A percentile compares a stretch with the other conserved stretches of the same genome.
Conservation (phyloP, 1,140 invertebrate genomes). For the Lucilia sericata region DNA sequence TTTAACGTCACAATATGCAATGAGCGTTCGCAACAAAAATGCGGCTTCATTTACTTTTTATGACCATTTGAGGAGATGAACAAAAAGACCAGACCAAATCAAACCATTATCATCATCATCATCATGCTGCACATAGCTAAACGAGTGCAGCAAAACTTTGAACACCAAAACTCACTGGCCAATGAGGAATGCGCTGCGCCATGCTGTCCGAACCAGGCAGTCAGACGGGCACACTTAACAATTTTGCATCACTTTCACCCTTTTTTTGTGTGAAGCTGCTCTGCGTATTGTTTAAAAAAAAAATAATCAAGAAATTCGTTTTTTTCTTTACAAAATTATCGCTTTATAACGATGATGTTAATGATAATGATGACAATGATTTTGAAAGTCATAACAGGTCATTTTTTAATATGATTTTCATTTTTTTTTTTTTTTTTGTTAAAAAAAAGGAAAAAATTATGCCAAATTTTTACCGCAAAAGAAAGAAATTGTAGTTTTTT, state of each 20-base stretch:
- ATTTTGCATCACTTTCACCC: slow-evolving; percentile 36
- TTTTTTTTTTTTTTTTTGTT: background rate
- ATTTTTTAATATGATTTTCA: background rate
- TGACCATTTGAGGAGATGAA: slow-evolving; percentile 31
- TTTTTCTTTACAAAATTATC: background rate
- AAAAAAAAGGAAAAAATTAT: background rate
- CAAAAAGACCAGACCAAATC: background rate
- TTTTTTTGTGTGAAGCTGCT: slow-evolving; percentile 13
- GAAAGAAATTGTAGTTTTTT: no score
- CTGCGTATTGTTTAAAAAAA: background rate
- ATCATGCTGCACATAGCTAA: background rate
- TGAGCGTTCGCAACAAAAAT: no score
- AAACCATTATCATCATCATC: no score
- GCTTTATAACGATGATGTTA: background rate
- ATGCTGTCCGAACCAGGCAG: no score
- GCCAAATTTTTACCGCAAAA: background rate
- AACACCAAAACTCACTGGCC: no score
- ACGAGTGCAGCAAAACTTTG: background rate
- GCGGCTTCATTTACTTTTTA: slow-evolving; percentile 19
- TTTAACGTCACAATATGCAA: background rate
- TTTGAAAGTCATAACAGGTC: slow-evolving; percentile 34
- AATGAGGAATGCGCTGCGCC: background rate
- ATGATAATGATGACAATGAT: background rate
- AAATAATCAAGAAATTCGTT: background rate
- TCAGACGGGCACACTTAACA: background rate